phyloP scores from a whole-genome alignment of 2,113 vertebrate genomes.

The Perca schrenkii region DNA sequence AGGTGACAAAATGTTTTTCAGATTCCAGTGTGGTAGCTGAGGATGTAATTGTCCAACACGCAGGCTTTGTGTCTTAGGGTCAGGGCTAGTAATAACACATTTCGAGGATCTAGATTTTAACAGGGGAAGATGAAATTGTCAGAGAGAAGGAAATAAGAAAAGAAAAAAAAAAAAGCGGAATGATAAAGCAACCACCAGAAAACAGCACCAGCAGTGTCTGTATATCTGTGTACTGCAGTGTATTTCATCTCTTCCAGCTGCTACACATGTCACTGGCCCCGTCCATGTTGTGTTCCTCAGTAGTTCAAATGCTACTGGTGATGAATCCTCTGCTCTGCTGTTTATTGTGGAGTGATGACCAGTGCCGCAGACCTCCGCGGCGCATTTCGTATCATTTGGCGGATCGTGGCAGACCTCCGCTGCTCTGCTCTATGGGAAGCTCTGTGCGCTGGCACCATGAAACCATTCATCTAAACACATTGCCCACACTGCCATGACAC shows the following conservation, averaged over 20 bases:
- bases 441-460: too few species aligned
- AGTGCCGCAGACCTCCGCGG: too few species aligned
- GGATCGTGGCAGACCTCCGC: too few species aligned
- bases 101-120: not conserved
- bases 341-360: not conserved
- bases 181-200: not conserved
- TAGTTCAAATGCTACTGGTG: not conserved
- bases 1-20: not conserved
- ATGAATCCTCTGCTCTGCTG: not conserved
- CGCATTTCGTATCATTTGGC: too few species aligned
- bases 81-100: slow-evolving; percentile 15
- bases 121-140: slow-evolving; percentile 16
- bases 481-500: too few species aligned
- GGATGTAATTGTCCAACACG: slow-evolving; percentile 13
- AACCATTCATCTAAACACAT: too few species aligned
- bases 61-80: slow-evolving; percentile 16
- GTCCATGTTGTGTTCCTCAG: not conserved
- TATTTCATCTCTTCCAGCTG: slow-evolving; percentile 1
- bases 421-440: too few species aligned
- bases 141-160: not conserved
- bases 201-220: not conserved
- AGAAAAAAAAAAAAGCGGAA: not conserved
- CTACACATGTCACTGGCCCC: not conserved
- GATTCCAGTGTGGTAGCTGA: slow-evolving; percentile 9
- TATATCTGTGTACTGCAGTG: not conserved